Evolutionary conservation across 2,113 vertebrate genomes (phyloP).

Genomic region (Oreochromis aureus): DNA sequence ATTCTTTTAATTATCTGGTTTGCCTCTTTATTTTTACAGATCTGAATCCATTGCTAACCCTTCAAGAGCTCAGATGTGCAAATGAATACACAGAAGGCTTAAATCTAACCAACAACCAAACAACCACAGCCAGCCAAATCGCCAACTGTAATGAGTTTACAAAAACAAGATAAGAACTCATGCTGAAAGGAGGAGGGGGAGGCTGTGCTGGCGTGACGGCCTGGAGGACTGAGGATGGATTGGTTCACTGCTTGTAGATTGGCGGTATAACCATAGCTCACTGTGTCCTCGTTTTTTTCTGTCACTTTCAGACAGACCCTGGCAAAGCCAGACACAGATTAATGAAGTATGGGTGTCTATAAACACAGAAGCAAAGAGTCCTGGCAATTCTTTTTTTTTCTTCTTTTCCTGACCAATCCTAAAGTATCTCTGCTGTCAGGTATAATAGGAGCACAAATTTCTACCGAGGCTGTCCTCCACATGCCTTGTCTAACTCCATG

Average conservation of each 20-base stretch:
- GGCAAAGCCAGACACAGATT: conserved; percentile 21
- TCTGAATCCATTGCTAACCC: neutral
- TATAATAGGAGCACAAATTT: conserved; percentile 32
- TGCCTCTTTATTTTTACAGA: neutral
- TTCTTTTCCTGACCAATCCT: neutral
- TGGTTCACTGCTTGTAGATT: neutral
- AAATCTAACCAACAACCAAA: neutral
- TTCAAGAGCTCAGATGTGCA: neutral
- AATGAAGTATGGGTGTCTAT: conserved; percentile 23
- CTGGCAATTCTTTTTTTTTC: neutral
- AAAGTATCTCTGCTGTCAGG: conserved; percentile 32
- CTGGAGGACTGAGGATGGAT: neutral
- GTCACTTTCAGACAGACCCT: neutral
- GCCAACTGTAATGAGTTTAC: neutral
- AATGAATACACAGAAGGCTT: neutral
- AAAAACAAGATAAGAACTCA: neutral
- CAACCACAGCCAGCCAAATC: neutral
- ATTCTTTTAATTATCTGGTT: neutral
- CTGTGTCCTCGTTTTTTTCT: conserved; percentile 12
- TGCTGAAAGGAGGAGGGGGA: neutral
- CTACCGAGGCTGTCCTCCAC: conserved; percentile 17
- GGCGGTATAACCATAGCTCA: neutral
- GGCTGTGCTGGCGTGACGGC: neutral
- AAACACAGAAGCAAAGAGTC: neutral
- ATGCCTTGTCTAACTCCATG: conserved; percentile 14